These are phyloP conservation scores for Panurus biarmicus DNA, from an alignment of 2,113 vertebrate species.

Conservation along the genomic window DNA sequence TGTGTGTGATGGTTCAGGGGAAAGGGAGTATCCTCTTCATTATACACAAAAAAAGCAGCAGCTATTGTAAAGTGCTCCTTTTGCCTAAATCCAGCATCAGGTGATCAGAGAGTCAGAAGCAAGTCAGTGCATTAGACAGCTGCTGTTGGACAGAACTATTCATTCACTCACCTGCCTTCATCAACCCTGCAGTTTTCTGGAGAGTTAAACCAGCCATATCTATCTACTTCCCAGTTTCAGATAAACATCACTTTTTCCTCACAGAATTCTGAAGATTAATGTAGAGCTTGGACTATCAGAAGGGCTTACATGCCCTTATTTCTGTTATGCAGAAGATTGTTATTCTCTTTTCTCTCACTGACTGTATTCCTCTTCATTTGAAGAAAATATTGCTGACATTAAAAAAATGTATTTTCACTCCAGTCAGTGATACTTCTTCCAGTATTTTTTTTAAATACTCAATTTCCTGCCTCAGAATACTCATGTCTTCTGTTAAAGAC, in stretches of 20 bases:
- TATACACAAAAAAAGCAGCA: background rate
- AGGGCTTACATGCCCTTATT: background rate
- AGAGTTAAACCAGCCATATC: background rate
- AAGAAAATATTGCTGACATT: background rate
- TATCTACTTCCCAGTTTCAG: background rate
- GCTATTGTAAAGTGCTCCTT: background rate
- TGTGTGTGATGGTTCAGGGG: background rate
- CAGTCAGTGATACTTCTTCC: background rate
- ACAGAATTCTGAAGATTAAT: background rate
- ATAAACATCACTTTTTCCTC: background rate
- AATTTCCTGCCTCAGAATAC: background rate
- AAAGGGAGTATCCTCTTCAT: background rate
- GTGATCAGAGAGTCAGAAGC: background rate
- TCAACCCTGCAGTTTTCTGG: background rate
- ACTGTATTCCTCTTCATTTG: background rate
- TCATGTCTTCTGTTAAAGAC: background rate
- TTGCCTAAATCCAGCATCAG: background rate
- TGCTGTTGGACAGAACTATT: background rate
- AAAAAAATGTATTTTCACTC: background rate
- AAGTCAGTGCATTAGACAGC: background rate
- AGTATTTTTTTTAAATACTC: background rate
- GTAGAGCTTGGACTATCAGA: background rate
- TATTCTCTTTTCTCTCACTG: background rate
- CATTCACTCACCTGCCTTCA: background rate
- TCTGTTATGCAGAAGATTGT: background rate